Percentiles rank a stretch among this genome's conserved stretches.
Conservation (phyloP, 2,113 vertebrate genomes). For the Micromys minutus region DNA sequence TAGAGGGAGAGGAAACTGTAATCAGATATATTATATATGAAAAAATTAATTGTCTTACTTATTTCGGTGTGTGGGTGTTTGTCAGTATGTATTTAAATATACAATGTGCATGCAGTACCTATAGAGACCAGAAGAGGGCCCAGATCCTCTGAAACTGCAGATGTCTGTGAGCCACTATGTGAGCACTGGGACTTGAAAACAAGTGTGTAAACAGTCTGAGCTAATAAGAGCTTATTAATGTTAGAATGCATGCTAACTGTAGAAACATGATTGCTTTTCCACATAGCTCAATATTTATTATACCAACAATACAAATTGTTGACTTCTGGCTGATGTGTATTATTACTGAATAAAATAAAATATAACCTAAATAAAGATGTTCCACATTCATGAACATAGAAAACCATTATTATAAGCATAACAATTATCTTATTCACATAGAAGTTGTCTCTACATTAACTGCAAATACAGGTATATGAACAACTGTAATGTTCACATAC, state of each 20-base stretch:
- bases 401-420: background rate
- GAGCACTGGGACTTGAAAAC: background rate
- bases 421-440: background rate
- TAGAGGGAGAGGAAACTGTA: background rate
- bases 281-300: background rate
- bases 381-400: background rate
- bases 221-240: background rate
- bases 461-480: background rate
- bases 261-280: background rate
- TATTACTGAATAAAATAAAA: background rate
- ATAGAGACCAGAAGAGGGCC: background rate
- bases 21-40: background rate
- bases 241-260: background rate
- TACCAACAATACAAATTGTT: background rate
- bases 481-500: background rate
- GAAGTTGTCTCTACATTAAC: background rate
- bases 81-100: background rate
- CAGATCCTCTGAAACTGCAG: background rate
- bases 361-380: background rate
- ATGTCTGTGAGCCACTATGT: background rate
- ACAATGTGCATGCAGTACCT: background rate
- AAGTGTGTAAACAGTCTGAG: background rate
- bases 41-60: background rate
- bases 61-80: background rate
- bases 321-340: background rate